These are phyloP conservation scores for Aphaenogaster ashmeadi DNA, from an alignment of 1,140 invertebrate genomes.

Conservation along the genomic window DNA sequence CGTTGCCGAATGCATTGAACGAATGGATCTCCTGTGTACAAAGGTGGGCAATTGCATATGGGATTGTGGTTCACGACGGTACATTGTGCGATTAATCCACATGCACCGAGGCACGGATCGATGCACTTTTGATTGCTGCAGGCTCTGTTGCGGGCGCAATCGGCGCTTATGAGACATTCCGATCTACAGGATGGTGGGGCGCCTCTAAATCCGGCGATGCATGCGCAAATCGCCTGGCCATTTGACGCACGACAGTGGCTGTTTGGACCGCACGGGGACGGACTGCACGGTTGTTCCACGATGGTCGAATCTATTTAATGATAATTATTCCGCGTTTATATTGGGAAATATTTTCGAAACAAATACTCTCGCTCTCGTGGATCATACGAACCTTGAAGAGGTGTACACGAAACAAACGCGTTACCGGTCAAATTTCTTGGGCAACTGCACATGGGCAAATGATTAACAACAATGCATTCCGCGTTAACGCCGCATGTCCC, in stretches of 20 bases:
- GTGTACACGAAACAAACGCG: slow-evolving; percentile 89
- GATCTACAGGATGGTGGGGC: slow-evolving; percentile 90
- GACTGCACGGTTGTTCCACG: slow-evolving; percentile 88
- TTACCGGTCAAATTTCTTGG: slow-evolving; percentile 90
- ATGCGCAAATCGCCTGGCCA: slow-evolving; percentile 90
- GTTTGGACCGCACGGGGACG: slow-evolving; percentile 90
- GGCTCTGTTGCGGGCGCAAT: slow-evolving; percentile 89
- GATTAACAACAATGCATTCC: slow-evolving; percentile 91
- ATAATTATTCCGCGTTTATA: not conserved
- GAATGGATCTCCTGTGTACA: slow-evolving; percentile 89
- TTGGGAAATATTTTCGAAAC: not conserved
- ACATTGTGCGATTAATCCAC: slow-evolving; percentile 90
- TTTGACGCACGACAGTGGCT: slow-evolving; percentile 90
- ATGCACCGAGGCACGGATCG: slow-evolving; percentile 91
- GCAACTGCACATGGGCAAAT: slow-evolving; percentile 92
- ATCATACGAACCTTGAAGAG: slow-evolving; percentile 81
- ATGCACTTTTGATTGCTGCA: slow-evolving; percentile 91
- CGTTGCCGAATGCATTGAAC: slow-evolving; percentile 86
- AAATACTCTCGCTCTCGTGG: not conserved
- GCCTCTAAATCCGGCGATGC: slow-evolving; percentile 90
- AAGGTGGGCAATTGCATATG: slow-evolving; percentile 89
- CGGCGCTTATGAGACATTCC: slow-evolving; percentile 90
- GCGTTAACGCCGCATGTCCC: slow-evolving; percentile 92
- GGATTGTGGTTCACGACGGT: slow-evolving; percentile 89
- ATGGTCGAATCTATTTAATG: slow-evolving; percentile 66